Evolutionary conservation across 1,140 invertebrate species (phyloP).

Genomic region (Meteorus sp.): DNA sequence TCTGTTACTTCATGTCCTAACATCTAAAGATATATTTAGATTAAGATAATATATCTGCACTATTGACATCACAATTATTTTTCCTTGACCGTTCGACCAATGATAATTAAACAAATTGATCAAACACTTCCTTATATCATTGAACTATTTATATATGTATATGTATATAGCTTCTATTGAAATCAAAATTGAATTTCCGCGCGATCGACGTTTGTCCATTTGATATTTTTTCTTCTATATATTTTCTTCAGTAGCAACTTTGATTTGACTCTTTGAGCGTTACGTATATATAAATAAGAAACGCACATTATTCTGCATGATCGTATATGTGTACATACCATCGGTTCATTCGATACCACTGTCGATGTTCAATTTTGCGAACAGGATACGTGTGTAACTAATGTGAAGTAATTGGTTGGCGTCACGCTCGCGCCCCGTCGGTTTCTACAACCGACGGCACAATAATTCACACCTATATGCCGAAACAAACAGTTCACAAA

Average conservation of each 20-base stretch:
- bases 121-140: too few species aligned
- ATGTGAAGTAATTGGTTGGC: too few species aligned
- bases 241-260: neutral
- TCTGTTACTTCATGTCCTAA: neutral
- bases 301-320: neutral
- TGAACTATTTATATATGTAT: neutral
- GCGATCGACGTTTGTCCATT: too few species aligned
- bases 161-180: neutral
- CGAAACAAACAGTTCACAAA: too few species aligned
- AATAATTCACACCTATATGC: too few species aligned
- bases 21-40: constrained; percentile 14
- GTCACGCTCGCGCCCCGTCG: too few species aligned
- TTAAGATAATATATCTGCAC: constrained; percentile 22
- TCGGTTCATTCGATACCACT: neutral
- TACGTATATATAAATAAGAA: neutral
- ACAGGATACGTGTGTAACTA: too few species aligned
- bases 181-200: too few species aligned
- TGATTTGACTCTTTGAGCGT: neutral
- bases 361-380: too few species aligned
- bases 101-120: neutral
- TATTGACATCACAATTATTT: constrained; percentile 29
- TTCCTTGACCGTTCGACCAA: neutral
- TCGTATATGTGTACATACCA: too few species aligned
- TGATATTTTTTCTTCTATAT: neutral
- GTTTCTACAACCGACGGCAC: too few species aligned